Base-by-base conservation (phyloP, 2,888 invertebrate species). In the Notocelia uddmanniana region DNA sequence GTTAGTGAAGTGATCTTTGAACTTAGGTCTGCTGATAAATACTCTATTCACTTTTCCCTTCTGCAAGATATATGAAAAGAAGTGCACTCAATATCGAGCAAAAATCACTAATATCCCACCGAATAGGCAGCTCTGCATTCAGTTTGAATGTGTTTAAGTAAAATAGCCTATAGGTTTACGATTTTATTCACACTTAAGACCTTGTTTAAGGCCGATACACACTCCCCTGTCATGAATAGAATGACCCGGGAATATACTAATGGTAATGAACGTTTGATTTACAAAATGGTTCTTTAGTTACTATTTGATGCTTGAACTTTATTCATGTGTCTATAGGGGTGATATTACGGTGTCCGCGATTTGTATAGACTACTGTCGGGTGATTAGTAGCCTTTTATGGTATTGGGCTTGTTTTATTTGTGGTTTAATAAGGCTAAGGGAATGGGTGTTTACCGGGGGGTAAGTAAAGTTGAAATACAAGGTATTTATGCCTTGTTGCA, bases 241-340 rank as follows among this genome's bases (percentile, higher is more conserved):
- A 79, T 76, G 75, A 76, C 73, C 76, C 48, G 57, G 63, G 71
- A 67, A 66, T 19, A 31, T 31, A 75, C 77, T 81, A 81, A 81
- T 81, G 80, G 81, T 81, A 81, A 81, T 81, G 75, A 80, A 76
- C 74, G 72, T 74, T 79, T 77, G 76, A 80, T 81, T 80, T 78
- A 80, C 81, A 81, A 81, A 74, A 81, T 81, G 80, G 76, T 73
- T 76, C 79, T 80, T 79, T 80, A 79, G 74, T 75, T 76, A 75
- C 73, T 58, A 31, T 67, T 60, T 74, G 26, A 50, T 41, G 34
- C 34, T 23, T 52, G 73, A 34, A 69, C 69, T 52, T 50, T 66
- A 66, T 55, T 18, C 9, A 5, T 11, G 34, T 19, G 5, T 31
- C 21, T n/a, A 37, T 64, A 58, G 50, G 34, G 48, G 62, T 23